Percentiles rank a stretch among this genome's conserved stretches.
phyloP scores from a whole-genome alignment of 2,113 vertebrate species.

The Todiramphus saurophagus region DNA sequence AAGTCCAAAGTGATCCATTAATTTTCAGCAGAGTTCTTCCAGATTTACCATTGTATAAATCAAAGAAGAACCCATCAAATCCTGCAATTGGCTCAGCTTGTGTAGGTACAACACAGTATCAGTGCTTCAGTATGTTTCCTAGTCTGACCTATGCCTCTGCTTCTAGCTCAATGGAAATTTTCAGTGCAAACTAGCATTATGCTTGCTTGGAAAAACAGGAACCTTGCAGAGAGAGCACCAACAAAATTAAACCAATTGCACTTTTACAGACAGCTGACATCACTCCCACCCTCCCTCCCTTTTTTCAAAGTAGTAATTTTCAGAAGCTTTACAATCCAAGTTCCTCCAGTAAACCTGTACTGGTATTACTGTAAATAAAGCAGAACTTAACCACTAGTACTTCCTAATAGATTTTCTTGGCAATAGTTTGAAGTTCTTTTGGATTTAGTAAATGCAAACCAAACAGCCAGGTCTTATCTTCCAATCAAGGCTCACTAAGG shows the following conservation, averaged over 20 bases:
- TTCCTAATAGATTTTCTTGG: constrained; percentile 27
- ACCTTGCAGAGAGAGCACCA: neutral
- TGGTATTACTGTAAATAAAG: neutral
- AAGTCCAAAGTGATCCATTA: neutral
- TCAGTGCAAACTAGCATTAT: neutral
- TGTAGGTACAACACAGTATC: neutral
- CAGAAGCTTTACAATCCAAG: neutral
- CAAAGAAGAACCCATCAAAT: neutral
- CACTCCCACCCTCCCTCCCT: neutral
- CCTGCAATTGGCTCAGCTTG: neutral
- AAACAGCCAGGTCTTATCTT: constrained; percentile 38
- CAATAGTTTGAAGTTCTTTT: neutral
- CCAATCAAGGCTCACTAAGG: neutral
- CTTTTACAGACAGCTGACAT: neutral
- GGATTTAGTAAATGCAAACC: constrained; percentile 35
- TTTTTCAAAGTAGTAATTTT: neutral
- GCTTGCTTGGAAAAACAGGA: neutral
- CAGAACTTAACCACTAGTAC: neutral
- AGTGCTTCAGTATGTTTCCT: neutral
- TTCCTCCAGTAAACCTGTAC: neutral
- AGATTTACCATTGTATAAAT: neutral
- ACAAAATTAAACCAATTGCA: neutral
- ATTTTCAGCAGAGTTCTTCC: neutral
- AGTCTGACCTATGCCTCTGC: neutral
- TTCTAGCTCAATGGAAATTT: neutral